Evolutionary conservation across 2,888 invertebrate species (phyloP).

Genomic region (Thereva nobilitata): DNA sequence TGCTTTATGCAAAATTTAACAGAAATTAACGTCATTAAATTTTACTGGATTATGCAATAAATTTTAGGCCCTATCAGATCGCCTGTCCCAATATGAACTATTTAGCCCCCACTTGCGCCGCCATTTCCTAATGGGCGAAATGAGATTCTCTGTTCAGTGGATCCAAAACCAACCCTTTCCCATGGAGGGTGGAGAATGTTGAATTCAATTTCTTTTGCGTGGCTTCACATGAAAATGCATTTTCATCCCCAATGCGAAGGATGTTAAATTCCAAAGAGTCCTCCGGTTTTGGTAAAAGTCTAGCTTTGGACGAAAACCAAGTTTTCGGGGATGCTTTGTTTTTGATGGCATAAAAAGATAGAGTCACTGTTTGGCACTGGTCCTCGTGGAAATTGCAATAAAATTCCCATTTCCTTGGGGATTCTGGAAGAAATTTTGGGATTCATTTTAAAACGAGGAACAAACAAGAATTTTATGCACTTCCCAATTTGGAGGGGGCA

Average conservation of each 20-base stretch:
- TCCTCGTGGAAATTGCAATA: constrained; percentile 36
- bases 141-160: no score
- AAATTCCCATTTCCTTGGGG: constrained; percentile 26
- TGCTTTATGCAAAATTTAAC: constrained; percentile 1
- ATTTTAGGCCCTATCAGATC: constrained; percentile 28
- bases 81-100: constrained; percentile 31
- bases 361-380: constrained; percentile 38
- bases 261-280: background rate
- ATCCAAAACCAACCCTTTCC: no score
- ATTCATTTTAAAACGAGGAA: constrained; percentile 30
- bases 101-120: constrained; percentile 19
- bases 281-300: constrained; percentile 8
- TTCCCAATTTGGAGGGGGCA: constrained; percentile 12
- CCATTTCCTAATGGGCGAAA: no score
- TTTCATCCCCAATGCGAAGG: constrained; percentile 23
- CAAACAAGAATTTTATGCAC: constrained; percentile 36
- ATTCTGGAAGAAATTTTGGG: constrained; percentile 12
- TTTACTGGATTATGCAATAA: constrained; percentile 25
- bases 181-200: constrained; percentile 8
- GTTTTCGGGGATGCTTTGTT: constrained; percentile 39
- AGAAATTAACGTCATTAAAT: constrained; percentile 31
- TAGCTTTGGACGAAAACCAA: constrained; percentile 31
- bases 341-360: constrained; percentile 40
- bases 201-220: constrained; percentile 35
- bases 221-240: constrained; percentile 34